phyloP scores from a whole-genome alignment of 2,888 invertebrate species.

The Diabrotica balteata region DNA sequence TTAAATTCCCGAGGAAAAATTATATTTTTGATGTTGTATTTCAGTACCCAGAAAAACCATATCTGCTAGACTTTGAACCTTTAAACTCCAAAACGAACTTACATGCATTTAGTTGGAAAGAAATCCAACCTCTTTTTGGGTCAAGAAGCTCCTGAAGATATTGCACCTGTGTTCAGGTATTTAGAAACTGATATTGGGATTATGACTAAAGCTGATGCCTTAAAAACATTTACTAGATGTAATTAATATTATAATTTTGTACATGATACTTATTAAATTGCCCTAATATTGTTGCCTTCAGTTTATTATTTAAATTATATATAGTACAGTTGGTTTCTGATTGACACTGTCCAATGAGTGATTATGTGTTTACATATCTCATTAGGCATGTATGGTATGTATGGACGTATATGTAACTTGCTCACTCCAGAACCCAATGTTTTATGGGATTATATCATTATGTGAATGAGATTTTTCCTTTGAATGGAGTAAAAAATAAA shows the following conservation, averaged over 20 bases:
- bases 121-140: constrained; percentile 54
- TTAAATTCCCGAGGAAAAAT: constrained; percentile 49
- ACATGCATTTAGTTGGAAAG: constrained; percentile 57
- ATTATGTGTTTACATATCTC: too few species aligned
- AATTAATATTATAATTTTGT: constrained; percentile 6
- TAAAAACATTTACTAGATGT: constrained; percentile 27
- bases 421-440: too few species aligned
- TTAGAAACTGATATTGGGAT: constrained; percentile 56
- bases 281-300: too few species aligned
- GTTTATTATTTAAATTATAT: too few species aligned
- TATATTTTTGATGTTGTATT: constrained; percentile 55
- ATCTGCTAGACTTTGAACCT: constrained; percentile 54
- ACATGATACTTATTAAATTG: background rate
- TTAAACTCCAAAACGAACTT: constrained; percentile 54
- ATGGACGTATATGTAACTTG: too few species aligned
- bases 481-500: too few species aligned
- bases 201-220: constrained; percentile 48
- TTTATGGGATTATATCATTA: too few species aligned
- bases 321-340: too few species aligned
- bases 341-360: too few species aligned
- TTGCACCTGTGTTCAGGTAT: constrained; percentile 56
- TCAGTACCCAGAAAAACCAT: constrained; percentile 50
- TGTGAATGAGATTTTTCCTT: too few species aligned
- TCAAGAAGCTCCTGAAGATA: constrained; percentile 49
- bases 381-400: too few species aligned